Evolutionary conservation across 2,113 vertebrate species (phyloP).

Genomic region (Puffinus mauretanicus): DNA sequence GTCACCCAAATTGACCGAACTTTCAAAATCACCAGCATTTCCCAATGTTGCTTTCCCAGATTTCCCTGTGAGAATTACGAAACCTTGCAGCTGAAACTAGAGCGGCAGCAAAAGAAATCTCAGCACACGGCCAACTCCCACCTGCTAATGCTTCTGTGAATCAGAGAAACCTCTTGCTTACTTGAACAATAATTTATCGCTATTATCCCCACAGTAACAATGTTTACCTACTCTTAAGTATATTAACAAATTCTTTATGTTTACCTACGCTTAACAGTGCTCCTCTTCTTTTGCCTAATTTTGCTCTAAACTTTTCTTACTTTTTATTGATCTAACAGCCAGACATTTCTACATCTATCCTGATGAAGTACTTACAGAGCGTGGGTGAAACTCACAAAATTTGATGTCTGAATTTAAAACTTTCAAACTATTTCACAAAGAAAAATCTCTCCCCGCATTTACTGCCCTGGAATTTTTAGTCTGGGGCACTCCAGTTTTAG

Average conservation of each 20-base stretch:
- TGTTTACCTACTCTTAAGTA: background rate
- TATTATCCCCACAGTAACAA: background rate
- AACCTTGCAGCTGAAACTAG: background rate
- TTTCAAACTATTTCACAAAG: background rate
- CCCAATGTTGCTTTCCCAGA: background rate
- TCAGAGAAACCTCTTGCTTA: background rate
- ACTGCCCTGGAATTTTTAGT: background rate
- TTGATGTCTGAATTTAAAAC: background rate
- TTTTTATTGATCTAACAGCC: background rate
- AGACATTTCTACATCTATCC: background rate
- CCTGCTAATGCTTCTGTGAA: background rate
- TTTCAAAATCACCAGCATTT: constrained; percentile 37
- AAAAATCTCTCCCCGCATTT: background rate
- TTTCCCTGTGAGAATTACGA: background rate
- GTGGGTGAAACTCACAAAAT: background rate
- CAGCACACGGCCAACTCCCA: background rate
- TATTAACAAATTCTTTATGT: background rate
- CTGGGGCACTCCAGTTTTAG: background rate
- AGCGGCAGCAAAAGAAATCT: background rate
- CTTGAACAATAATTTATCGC: background rate
- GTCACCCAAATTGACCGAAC: background rate
- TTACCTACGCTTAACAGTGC: background rate
- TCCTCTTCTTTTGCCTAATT: background rate
- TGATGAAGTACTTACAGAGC: background rate
- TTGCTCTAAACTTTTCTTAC: background rate